Conservation (phyloP, 2,888 invertebrate species). For the Cerastis rubricosa region DNA sequence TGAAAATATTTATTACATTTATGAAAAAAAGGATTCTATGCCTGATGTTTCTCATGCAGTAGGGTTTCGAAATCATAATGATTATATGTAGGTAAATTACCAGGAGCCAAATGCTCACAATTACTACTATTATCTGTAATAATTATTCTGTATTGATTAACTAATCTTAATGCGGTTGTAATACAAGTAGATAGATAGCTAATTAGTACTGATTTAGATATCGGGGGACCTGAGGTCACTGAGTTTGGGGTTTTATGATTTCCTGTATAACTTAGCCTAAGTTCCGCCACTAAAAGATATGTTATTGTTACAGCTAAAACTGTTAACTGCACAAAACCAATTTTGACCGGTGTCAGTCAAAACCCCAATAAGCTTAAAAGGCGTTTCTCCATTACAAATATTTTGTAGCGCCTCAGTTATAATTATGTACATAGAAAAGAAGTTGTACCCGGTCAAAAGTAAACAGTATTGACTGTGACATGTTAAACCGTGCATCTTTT, state of each 20-base stretch:
- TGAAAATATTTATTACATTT: not conserved
- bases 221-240: conserved; percentile 9
- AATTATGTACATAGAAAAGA: no score
- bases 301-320: no score
- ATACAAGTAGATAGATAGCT: conserved; percentile 4
- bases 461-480: no score
- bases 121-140: conserved; percentile 10
- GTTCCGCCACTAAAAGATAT: no score
- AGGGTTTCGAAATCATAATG: not conserved
- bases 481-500: no score
- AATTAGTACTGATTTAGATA: conserved; percentile 28
- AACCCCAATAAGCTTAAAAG: no score
- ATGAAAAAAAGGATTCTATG: not conserved
- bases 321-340: no score
- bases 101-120: not conserved
- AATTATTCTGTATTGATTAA: conserved; percentile 22
- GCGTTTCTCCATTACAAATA: no score
- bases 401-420: no score
- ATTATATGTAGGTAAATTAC: not conserved
- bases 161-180: conserved; percentile 35
- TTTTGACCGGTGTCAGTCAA: no score
- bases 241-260: conserved; percentile 10
- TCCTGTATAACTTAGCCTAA: not conserved
- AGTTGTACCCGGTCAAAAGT: no score
- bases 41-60: not conserved